These are phyloP conservation scores for Dicycla oo DNA, from an alignment of 2,888 invertebrate genomes.

Conservation along the genomic window DNA sequence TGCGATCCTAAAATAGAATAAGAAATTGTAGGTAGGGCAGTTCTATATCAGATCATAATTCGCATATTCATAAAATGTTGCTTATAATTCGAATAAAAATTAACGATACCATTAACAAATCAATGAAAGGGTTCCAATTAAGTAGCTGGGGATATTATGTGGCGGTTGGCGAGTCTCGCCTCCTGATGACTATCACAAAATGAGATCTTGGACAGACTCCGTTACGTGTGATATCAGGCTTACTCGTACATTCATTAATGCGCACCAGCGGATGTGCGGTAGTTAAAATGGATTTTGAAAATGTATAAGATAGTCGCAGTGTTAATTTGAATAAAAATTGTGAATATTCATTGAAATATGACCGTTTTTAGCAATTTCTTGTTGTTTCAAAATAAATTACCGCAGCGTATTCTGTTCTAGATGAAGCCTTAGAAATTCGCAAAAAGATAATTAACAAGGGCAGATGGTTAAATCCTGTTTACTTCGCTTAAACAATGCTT, in stretches of 20 bases:
- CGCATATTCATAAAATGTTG: slow-evolving; percentile 73
- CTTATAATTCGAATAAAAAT: slow-evolving; percentile 77
- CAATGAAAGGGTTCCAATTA: slow-evolving; percentile 85
- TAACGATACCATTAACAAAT: slow-evolving; percentile 86
- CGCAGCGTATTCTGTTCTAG: slow-evolving; percentile 61
- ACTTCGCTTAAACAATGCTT: slow-evolving; percentile 65
- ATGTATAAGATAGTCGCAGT: slow-evolving; percentile 41
- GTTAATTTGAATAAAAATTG: slow-evolving; percentile 44
- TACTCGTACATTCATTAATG: slow-evolving; percentile 56
- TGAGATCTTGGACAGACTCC: slow-evolving; percentile 80
- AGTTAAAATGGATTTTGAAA: slow-evolving; percentile 62
- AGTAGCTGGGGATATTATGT: slow-evolving; percentile 81
- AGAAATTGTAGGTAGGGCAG: slow-evolving; percentile 38
- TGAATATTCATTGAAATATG: slow-evolving; percentile 27
- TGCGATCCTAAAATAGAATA: slow-evolving; percentile 39
- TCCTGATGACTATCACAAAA: slow-evolving; percentile 81
- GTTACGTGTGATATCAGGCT: slow-evolving; percentile 71
- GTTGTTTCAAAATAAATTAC: slow-evolving; percentile 54
- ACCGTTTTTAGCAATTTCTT: slow-evolving; percentile 19
- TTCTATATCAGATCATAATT: slow-evolving; percentile 73
- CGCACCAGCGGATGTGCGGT: slow-evolving; percentile 59
- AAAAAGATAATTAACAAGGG: slow-evolving; percentile 67
- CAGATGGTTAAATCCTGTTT: slow-evolving; percentile 67
- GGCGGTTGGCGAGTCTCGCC: slow-evolving; percentile 76
- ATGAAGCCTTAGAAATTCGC: slow-evolving; percentile 75